Conservation (phyloP, 2,113 vertebrate species). For the human region DNA sequence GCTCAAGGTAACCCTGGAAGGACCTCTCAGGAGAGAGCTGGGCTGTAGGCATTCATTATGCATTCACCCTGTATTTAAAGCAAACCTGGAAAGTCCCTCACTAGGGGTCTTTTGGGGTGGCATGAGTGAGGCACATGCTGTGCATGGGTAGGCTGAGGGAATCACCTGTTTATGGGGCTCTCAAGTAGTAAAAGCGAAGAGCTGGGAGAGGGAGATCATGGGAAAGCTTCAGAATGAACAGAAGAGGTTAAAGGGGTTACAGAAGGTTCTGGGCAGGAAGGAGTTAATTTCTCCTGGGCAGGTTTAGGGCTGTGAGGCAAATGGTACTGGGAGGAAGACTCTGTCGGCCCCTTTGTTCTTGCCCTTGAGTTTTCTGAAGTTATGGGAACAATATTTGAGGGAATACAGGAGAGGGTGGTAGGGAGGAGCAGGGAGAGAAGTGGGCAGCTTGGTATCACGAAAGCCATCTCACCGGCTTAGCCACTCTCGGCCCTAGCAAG, state of each 20-base stretch:
- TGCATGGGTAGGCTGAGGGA: neutral
- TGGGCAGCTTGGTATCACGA: neutral
- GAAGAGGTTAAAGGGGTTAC: slow-evolving; percentile 16
- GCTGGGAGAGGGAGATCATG: neutral
- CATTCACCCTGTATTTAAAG: neutral
- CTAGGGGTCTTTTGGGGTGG: neutral
- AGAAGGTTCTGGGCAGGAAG: slow-evolving; percentile 22
- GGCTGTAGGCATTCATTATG: neutral
- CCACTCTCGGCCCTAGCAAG: neutral
- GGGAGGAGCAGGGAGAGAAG: neutral
- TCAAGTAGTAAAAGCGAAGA: neutral
- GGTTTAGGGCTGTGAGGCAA: slow-evolving; percentile 64
- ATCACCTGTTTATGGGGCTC: neutral
- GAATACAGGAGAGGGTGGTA: neutral
- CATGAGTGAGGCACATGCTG: neutral
- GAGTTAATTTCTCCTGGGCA: slow-evolving; percentile 69
- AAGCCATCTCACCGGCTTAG: neutral
- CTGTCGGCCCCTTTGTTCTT: slow-evolving; percentile 68
- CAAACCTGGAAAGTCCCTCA: neutral
- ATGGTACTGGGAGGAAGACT: slow-evolving; percentile 36
- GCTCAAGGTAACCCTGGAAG: neutral
- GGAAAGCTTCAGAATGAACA: neutral
- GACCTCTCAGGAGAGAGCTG: neutral
- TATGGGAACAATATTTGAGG: slow-evolving; percentile 40
- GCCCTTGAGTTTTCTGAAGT: slow-evolving; percentile 72